Evolutionary conservation across 2,797 vertebrate genomes (phyloP), one percentile per base, ranked within the genome.

Genomic region (Falco naumanni): DNA sequence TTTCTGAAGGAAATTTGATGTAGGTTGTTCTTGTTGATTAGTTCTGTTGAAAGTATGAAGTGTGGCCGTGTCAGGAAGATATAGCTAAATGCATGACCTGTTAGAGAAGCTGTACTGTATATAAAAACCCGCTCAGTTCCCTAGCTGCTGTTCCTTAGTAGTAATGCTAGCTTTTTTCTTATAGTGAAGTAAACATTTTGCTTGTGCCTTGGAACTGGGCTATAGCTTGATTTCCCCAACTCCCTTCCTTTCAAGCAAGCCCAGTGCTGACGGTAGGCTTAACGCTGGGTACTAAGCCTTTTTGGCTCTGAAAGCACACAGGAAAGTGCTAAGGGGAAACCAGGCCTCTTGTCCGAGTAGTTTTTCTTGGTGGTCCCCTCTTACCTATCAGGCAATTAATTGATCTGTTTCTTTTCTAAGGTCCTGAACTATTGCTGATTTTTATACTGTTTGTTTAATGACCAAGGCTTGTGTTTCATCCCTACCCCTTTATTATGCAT

Each of bases 401-500:
- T 28, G 84, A 94, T 87, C 88, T 68, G 84, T 93, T 96, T 95
- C 50, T 97, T 92, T 94, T 93, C 63, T 95, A 94, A 95, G 89
- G 84, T 93, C 92, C 69, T 37, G 74, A 89, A 96, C 56, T 96
- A 95, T 94, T 93, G 95, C 93, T 92, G 83, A 77, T 79, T 98
- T 98, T 98, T 97, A 96, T 97, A 94, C 96, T 86, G 69, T 97
- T 95, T 93, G 94, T 88, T 96, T 95, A 87, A 96, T 64, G 91
- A 96, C 95, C 57, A 21, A 95, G 88, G 96, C 97, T 98, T 98
- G 96, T 97, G 96, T 97, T 96, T 84, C 76, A 86, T 84, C 96
- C 95, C 84, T 81, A 92, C 53, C 94, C 95, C 96, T 97, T 97
- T 97, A 98, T 97, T 98, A 98, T 98, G 97, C 98, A 98, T 98